Evolutionary conservation across 2,888 invertebrate genomes (phyloP).

Genomic region (Drosophila atripex): DNA sequence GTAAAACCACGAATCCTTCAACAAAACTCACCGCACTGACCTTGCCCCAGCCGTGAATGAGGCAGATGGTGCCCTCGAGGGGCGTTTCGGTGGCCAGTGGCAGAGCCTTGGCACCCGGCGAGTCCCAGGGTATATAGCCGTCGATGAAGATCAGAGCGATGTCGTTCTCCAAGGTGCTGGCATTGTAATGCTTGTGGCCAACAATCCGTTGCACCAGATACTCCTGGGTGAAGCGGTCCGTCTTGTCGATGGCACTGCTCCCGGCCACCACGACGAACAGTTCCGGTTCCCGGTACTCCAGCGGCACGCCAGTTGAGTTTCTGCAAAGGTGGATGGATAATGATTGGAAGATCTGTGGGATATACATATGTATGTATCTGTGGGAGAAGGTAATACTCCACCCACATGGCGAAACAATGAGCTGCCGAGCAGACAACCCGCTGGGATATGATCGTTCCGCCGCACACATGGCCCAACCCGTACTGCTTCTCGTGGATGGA

Average conservation of each 20-base stretch:
- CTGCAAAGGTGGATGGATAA: slow-evolving; percentile 37
- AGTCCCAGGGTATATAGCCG: slow-evolving; percentile 23
- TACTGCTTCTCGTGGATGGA: slow-evolving; percentile 28
- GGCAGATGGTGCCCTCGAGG: slow-evolving; percentile 38
- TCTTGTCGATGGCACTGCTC: neutral
- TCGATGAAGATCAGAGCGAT: slow-evolving; percentile 62
- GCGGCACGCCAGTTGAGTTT: slow-evolving; percentile 17
- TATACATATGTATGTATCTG: too few relatives aligned
- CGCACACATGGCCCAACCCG: slow-evolving; percentile 56
- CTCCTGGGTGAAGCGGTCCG: slow-evolving; percentile 15
- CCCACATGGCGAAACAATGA: slow-evolving; percentile 59
- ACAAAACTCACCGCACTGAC: slow-evolving; percentile 6
- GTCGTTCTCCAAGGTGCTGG: slow-evolving; percentile 50
- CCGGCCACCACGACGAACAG: slow-evolving; percentile 55
- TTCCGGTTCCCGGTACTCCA: slow-evolving; percentile 16
- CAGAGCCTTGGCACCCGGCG: slow-evolving; percentile 18
- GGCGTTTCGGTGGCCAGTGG: neutral
- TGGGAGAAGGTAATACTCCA: slow-evolving; percentile 2
- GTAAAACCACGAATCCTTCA: neutral
- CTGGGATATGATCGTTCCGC: slow-evolving; percentile 55
- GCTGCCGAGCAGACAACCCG: slow-evolving; percentile 61
- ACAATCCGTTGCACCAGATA: slow-evolving; percentile 47
- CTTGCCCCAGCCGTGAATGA: slow-evolving; percentile 60
- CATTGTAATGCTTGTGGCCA: slow-evolving; percentile 27
- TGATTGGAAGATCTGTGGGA: too few relatives aligned